Base-by-base conservation (phyloP, 2,797 vertebrate genomes). In the Catamblyrhynchus diadema region DNA sequence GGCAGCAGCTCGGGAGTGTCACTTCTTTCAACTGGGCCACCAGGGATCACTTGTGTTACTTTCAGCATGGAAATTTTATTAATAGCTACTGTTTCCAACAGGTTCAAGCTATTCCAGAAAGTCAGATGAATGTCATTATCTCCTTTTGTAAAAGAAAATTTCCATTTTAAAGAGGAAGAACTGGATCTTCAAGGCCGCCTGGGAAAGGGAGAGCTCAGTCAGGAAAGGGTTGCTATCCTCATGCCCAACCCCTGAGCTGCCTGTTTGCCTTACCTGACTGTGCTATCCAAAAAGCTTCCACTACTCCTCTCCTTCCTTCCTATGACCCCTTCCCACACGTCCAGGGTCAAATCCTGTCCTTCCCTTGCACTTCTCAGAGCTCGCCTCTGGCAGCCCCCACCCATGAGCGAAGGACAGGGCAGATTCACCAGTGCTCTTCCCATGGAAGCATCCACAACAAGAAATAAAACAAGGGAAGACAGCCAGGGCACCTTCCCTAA, bases 391-490 rank as follows among this genome's bases (percentile, higher is more conserved):
- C 51, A 70, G 62, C n/a, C 20, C 72, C 37, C 6, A 19, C 9
- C 32, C 2, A 0, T 0, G 7, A 77, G 51, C 0, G 0, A 86
- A 5, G 3, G 12, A 32, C n/a, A 71, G 47, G 28, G 39, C 60
- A 85, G 64, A 17, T 62, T 73, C 23, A 28, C 24, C 2, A 2
- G 53, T 41, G 44, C 32, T 50, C 61, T 14, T 66, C 67, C 54
- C 80, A 86, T 27, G 10, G 14, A 81, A 79, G 20, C 74, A 72
- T 22, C 51, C 8, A 0, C 44, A 79, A 33, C 33, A 78, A 84
- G 66, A 78, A 66, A 62, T 32, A 61, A 88, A 92, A 66, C 35
- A 72, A 0, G 8, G n/a, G 44, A 57, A 83, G 25, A 44, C 53
- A 83, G 41, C 41, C 41, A 41, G 41, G 41, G 41, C 41, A 10